Evolutionary conservation across 2,113 vertebrate species (phyloP).

Genomic region (Cynopterus brachyotis): DNA sequence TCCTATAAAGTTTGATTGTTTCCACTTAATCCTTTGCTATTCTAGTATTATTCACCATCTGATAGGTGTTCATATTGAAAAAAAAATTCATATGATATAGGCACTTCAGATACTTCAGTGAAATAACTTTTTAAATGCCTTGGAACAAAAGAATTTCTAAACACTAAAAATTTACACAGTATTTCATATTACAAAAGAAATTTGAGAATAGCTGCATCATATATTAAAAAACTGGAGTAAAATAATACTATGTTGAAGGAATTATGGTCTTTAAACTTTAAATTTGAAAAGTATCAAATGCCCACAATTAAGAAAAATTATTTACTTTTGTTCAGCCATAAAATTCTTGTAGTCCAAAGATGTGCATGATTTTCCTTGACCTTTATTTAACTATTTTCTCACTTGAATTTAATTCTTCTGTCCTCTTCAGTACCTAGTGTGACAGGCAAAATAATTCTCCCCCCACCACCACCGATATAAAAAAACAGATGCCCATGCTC

Average conservation of each 20-base stretch:
- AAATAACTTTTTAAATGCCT: background rate
- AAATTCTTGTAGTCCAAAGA: background rate
- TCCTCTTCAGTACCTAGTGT: background rate
- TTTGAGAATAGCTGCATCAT: background rate
- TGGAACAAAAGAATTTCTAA: background rate
- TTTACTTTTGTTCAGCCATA: background rate
- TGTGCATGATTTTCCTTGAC: accelerated
- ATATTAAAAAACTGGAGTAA: background rate
- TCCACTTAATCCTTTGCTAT: background rate
- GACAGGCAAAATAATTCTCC: background rate
- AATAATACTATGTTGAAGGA: background rate
- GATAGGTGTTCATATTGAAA: background rate
- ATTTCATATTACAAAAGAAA: background rate
- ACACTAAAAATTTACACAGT: background rate
- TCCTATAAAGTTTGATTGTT: background rate
- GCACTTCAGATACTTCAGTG: background rate
- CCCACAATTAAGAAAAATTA: background rate
- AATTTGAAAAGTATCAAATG: background rate
- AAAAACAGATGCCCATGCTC: background rate
- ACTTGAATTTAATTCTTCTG: background rate
- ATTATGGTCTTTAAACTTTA: background rate
- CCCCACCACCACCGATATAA: background rate
- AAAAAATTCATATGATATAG: background rate
- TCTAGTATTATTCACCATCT: conserved; percentile 17
- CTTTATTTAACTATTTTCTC: background rate